These are phyloP conservation scores for Psephotus haematonotus DNA, from an alignment of 2,113 vertebrate genomes.

Conservation along the genomic window DNA sequence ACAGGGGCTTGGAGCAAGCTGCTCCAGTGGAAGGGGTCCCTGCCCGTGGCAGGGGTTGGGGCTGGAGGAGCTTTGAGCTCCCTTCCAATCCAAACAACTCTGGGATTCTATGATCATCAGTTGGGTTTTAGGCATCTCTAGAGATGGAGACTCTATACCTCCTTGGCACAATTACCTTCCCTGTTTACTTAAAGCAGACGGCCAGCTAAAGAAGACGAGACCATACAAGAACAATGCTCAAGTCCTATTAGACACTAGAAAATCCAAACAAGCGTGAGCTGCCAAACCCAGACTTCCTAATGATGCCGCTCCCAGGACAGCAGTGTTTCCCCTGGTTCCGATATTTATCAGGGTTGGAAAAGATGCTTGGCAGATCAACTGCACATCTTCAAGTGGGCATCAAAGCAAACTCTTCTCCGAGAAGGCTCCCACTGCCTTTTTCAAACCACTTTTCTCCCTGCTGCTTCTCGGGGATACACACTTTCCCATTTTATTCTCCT, in stretches of 20 bases:
- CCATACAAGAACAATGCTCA: not conserved
- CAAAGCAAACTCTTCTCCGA: not conserved
- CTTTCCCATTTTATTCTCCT: not conserved
- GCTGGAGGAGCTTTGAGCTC: not conserved
- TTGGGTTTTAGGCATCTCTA: not conserved
- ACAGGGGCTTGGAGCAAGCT: not conserved
- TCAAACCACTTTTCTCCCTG: not conserved
- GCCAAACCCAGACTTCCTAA: not conserved
- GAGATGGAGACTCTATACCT: not conserved
- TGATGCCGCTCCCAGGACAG: not conserved
- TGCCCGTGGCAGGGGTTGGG: not conserved
- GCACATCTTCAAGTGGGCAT: not conserved
- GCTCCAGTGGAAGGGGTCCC: not conserved
- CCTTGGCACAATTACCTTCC: not conserved
- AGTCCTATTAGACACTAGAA: not conserved
- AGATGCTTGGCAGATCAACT: not conserved
- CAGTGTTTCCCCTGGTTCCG: accelerated
- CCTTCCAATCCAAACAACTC: not conserved
- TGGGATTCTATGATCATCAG: not conserved
- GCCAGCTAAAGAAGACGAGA: not conserved
- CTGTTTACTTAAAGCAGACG: not conserved
- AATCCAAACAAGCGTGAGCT: not conserved
- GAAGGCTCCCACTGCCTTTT: not conserved
- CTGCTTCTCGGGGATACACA: not conserved
- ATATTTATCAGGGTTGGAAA: not conserved